Percentiles rank a stretch among this genome's conserved stretches.
Conservation (phyloP, 2,113 vertebrate species). For the Spermophilus dauricus region DNA sequence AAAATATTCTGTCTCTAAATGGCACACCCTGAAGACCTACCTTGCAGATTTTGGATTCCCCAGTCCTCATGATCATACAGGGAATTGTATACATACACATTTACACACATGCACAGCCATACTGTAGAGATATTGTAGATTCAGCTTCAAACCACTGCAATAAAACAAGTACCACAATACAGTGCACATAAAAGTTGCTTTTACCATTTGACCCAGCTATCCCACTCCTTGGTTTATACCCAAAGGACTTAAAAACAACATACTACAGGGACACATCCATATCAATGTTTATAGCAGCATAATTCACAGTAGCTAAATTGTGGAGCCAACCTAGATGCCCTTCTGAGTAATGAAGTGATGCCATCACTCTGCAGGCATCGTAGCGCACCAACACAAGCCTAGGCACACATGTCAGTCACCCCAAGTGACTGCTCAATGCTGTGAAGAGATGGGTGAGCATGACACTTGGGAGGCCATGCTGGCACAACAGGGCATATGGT, state of each 20-base stretch:
- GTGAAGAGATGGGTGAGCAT: not conserved
- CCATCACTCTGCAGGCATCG: fast-evolving
- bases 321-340: too few species aligned
- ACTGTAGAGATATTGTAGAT: not conserved
- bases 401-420: not conserved
- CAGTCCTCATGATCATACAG: not conserved
- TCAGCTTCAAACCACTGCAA: not conserved
- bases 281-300: too few species aligned
- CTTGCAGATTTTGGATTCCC: not conserved
- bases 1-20: not conserved
- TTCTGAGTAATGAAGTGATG: too few species aligned
- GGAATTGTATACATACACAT: not conserved
- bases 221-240: too few species aligned
- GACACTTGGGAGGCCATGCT: not conserved
- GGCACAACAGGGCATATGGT: not conserved
- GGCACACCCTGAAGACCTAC: too few species aligned
- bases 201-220: too few species aligned
- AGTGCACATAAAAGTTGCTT: too few species aligned
- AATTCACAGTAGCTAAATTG: too few species aligned
- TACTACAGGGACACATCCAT: too few species aligned
- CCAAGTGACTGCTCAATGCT: not conserved
- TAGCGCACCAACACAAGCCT: not conserved
- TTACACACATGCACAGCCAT: not conserved
- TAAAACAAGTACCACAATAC: too few species aligned
- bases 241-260: too few species aligned